phyloP scores from a whole-genome alignment of 2,797 vertebrate genomes.

The Masticophis lateralis region DNA sequence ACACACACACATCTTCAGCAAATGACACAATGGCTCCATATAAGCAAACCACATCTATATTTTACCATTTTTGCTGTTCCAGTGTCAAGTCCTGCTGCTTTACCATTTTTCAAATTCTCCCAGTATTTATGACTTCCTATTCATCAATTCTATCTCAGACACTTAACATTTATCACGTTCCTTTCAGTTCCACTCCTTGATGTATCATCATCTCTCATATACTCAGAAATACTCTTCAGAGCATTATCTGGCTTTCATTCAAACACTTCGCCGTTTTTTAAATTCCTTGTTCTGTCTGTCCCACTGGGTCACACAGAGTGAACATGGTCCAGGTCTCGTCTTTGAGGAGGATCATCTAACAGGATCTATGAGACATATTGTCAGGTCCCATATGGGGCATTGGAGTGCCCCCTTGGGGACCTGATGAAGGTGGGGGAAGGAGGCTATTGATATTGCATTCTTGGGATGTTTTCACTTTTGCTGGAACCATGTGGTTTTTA shows the following conservation, averaged over 20 bases:
- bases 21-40: not conserved
- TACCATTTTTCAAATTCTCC: not conserved
- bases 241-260: not conserved
- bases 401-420: too few species aligned
- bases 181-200: not conserved
- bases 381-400: too few species aligned
- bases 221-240: not conserved
- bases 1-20: too few species aligned
- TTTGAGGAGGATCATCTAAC: not conserved
- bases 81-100: not conserved
- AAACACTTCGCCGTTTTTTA: not conserved
- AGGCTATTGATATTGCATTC: too few species aligned
- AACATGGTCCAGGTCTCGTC: not conserved
- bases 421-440: too few species aligned
- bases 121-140: not conserved
- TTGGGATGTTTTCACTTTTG: too few species aligned
- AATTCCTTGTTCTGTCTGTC: not conserved
- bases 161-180: not conserved
- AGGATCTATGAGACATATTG: not conserved
- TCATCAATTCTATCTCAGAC: not conserved
- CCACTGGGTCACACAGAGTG: not conserved
- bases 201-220: not conserved
- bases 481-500: too few species aligned
- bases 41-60: not conserved
- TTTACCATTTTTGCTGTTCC: not conserved